phyloP scores from a whole-genome alignment of 2,888 invertebrate genomes.

The Yponomeuta cagnagella region DNA sequence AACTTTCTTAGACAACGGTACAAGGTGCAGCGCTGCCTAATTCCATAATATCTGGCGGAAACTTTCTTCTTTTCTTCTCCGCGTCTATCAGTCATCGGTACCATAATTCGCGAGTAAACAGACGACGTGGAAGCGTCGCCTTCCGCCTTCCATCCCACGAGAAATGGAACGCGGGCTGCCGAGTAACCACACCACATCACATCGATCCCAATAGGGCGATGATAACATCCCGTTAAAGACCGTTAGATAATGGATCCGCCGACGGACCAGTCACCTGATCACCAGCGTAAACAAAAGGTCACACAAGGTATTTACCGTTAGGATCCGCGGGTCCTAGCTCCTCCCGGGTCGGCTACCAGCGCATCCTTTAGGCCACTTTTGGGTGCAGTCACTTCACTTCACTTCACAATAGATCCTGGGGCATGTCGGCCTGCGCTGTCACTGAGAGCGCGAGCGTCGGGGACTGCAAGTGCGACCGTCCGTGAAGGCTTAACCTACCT shows the following conservation, averaged over 20 bases:
- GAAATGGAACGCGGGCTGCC: slow-evolving; percentile 41
- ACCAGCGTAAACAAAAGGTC: slow-evolving; percentile 60
- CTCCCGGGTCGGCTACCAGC: slow-evolving; percentile 45
- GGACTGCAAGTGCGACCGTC: slow-evolving; percentile 68
- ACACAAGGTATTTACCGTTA: slow-evolving; percentile 67
- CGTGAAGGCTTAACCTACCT: slow-evolving; percentile 73
- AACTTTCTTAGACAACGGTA: slow-evolving; percentile 64
- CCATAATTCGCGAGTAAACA: slow-evolving; percentile 69
- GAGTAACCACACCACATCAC: slow-evolving; percentile 28
- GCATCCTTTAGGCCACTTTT: slow-evolving; percentile 38
- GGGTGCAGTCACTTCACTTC: slow-evolving; percentile 44
- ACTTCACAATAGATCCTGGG: slow-evolving; percentile 50
- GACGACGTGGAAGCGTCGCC: slow-evolving; percentile 54
- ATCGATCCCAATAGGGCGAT: slow-evolving; percentile 1
- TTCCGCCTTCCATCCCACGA: slow-evolving; percentile 15
- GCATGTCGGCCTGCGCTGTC: slow-evolving; percentile 63
- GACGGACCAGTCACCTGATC: slow-evolving; percentile 54
- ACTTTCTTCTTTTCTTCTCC: slow-evolving; percentile 36
- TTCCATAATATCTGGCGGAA: slow-evolving; percentile 32
- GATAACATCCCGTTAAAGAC: slow-evolving; percentile 21
- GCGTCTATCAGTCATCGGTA: slow-evolving; percentile 37
- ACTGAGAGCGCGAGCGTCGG: slow-evolving; percentile 47
- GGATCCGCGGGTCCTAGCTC: slow-evolving; percentile 53
- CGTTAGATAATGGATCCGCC: slow-evolving; percentile 21
- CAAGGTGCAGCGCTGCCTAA: slow-evolving; percentile 32